phyloP scores from a whole-genome alignment of 2,797 vertebrate genomes.

The Tenualosa thibaudeaui region DNA sequence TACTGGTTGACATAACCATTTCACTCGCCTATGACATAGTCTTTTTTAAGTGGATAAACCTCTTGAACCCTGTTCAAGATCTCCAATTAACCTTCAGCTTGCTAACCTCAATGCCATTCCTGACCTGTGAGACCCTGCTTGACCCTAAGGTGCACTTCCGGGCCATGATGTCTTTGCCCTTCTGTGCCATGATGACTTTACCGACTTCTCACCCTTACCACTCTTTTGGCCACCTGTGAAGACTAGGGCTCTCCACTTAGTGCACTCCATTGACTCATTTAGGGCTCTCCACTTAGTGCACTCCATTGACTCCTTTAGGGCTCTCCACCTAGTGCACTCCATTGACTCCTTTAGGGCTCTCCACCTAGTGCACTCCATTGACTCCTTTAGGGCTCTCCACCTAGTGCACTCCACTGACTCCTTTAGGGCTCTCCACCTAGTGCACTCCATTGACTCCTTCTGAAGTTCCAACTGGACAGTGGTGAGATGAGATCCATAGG shows the following conservation, averaged over 20 bases:
- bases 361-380: too few species aligned
- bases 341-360: not conserved
- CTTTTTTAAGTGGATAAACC: not conserved
- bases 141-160: not conserved
- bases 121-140: not conserved
- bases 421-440: too few species aligned
- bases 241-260: not conserved
- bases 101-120: not conserved
- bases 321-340: too few species aligned
- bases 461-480: not conserved
- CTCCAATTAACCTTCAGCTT: not conserved
- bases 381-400: not conserved
- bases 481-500: not conserved
- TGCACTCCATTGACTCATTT: not conserved
- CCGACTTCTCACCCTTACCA: not conserved
- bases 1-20: not conserved
- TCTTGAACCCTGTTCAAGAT: not conserved
- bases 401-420: not conserved
- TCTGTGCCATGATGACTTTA: not conserved
- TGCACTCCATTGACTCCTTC: not conserved
- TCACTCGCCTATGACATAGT: not conserved
- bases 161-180: not conserved
- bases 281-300: too few species aligned
- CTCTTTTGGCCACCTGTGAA: not conserved
- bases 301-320: not conserved